Base-by-base conservation (phyloP, 2,888 invertebrate species). In the Drosophila kuntzei region DNA sequence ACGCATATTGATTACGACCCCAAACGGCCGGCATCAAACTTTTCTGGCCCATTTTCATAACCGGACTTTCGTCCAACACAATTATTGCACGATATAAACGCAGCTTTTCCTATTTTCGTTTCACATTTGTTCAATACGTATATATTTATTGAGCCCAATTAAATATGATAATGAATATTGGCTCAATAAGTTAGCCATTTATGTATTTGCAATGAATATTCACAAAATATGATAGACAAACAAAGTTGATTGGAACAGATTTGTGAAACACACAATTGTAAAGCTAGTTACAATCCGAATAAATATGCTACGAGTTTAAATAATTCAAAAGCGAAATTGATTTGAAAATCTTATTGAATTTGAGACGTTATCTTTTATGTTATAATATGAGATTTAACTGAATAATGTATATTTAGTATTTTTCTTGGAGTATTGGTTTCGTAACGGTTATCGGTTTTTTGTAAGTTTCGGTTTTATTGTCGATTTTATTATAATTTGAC, bases 1-100 rank as follows among this genome's bases (percentile, higher is more conserved):
- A 50, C 63, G 69, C 75, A 61, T 76, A 74, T 69, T 78, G 79
- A 76, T 76, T 64, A 58, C 69, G 66, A 11, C 18, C 16, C 34
- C 36, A 32, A 32, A 34, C n/a, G 32, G 18, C 16, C 25, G 37
- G 20, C 27, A 18, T 25, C 46, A 37, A 71, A 71, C 32, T 54
- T 72, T 61, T 54, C 11, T 16, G 59, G 22, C 55, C 41, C 34
- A 46, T 14, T 54, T 22, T 49, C 46, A 14, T 49, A 62, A 29
- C 47, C 53, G 58, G 49, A 25, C 44, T 32, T 57, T 46, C 50
- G 47, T 14, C 50, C 25, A 32, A 12, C 14, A 44, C 37, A 71
- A 62, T 62, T 62, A 62, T 62, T 53, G 50, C 57, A 36, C 16
- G 43, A 44, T 57, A 62, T 57, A 18, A 41, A 43, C 53, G 37